Base-by-base conservation (phyloP, 2,797 vertebrate species). In the Chelidonichthys spinosus region DNA sequence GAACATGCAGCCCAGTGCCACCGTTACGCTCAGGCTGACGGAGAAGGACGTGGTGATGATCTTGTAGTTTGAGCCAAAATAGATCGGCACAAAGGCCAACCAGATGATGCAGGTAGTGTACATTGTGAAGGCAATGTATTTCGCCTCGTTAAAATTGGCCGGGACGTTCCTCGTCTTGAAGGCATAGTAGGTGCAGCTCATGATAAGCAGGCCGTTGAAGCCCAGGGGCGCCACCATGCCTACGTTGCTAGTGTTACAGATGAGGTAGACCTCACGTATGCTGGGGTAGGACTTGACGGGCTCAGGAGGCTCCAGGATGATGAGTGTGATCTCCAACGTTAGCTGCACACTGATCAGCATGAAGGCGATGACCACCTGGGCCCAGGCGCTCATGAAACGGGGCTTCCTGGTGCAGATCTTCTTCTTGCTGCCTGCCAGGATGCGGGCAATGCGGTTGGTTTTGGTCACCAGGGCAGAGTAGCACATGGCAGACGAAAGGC, bases 101-200 rank as follows among this genome's bases (percentile, higher is more conserved):
- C 98, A 99, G 88, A 99, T 99, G 87, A 99, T 99, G 91, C 98
- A 99, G 77, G 98, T 99, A 77, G 98, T 99, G 62, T 99, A 99
- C 98, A 99, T 99, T 7, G 98, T 99, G 81, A 99, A 99, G 88
- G 98, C 98, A 4, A 99, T 99, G 78, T 99, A 99, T 90, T 99
- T 99, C 54, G 98, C 98, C 92, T 99, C 98, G 0, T 99, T 99
- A 85, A 99, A 99, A 89, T 99, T 99, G 90, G 98, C 98, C 3
- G 98, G 97, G 87, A 99, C 98, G 2, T 99, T 99, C 82, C 98
- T 94, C 2, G 98, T 99, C 96, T 99, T 99, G 94, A 99, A 99
- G 94, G 98, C 98, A 76, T 99, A 99, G 90, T 99, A 99, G 0
- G 98, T 99, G 89, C 98, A 99, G 93, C 98, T 99, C 97, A 99